A percentile compares a stretch with the other conserved stretches of the same genome.
Evolutionary conservation across 2,888 invertebrate genomes (phyloP).

Genomic region (Phyllotreta cruciferae): DNA sequence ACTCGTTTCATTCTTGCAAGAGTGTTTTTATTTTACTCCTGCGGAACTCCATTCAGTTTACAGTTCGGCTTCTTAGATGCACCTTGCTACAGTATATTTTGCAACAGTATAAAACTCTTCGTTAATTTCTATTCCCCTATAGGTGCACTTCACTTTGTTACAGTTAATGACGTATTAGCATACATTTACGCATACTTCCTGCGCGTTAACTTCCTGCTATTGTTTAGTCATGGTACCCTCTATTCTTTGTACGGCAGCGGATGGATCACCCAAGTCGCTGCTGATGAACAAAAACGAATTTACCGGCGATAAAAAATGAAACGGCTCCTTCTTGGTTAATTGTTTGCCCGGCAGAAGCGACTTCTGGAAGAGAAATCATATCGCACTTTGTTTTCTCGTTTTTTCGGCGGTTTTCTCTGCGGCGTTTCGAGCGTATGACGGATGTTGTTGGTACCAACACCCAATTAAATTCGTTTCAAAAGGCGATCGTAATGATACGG

Average conservation of each 20-base stretch:
- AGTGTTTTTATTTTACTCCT: neutral
- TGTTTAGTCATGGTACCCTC: conserved; percentile 16
- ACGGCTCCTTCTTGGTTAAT: neutral
- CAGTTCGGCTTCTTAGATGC: neutral
- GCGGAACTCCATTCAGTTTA: conserved; percentile 10
- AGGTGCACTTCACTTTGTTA: conserved; percentile 1
- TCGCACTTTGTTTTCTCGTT: neutral
- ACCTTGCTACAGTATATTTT: too few relatives aligned
- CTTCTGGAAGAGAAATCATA: conserved; percentile 16
- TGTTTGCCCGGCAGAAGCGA: neutral
- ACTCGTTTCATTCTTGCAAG: conserved; percentile 32
- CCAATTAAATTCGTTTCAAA: conserved; percentile 12
- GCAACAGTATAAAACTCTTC: too few relatives aligned
- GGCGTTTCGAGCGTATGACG: conserved; percentile 3
- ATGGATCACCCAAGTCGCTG: conserved; percentile 7
- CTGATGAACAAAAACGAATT: neutral
- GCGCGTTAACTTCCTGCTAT: conserved; percentile 27
- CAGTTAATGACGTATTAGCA: conserved; percentile 14
- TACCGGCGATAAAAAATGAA: conserved; percentile 1
- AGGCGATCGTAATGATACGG: conserved; percentile 25
- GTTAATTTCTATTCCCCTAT: too few relatives aligned
- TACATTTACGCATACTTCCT: conserved; percentile 29
- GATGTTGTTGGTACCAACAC: conserved; percentile 3
- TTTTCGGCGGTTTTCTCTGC: neutral
- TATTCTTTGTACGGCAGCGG: conserved; percentile 12